Evolutionary conservation across 1,140 invertebrate genomes (phyloP).

Genomic region (Lycorma delicatula): DNA sequence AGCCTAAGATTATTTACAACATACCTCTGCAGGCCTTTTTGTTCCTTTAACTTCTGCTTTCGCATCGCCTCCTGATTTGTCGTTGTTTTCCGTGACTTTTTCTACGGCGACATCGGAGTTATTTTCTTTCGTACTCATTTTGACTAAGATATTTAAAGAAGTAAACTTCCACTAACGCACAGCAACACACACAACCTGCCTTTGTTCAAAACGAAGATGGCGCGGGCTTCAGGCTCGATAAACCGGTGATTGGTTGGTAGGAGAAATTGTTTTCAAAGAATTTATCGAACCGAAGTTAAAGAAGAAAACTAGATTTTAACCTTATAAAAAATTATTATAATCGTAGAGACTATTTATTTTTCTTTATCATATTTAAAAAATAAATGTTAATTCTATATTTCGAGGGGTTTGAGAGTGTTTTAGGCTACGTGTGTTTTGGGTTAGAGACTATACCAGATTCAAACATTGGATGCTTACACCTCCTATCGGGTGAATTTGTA

Average conservation of each 20-base stretch:
- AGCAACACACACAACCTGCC: constrained; percentile 36
- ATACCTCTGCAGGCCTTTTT: constrained; percentile 79
- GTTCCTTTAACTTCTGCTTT: constrained; percentile 77
- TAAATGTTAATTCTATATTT: constrained; percentile 17
- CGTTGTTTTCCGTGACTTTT: constrained; percentile 61
- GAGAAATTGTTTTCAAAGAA: constrained; percentile 24
- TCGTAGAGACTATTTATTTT: not conserved
- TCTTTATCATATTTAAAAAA: constrained; percentile 13
- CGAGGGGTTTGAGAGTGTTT: constrained; percentile 51
- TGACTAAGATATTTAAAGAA: constrained; percentile 41
- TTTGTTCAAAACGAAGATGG: constrained; percentile 77
- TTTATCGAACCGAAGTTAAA: constrained; percentile 12
- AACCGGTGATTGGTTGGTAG: constrained; percentile 45
- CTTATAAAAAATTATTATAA: constrained; percentile 17
- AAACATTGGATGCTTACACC: not conserved
- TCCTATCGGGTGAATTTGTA: no score
- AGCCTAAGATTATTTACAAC: constrained; percentile 34
- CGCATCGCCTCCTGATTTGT: constrained; percentile 55
- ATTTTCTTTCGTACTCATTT: constrained; percentile 77
- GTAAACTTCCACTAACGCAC: constrained; percentile 27
- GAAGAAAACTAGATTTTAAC: constrained; percentile 14
- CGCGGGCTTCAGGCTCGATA: constrained; percentile 56
- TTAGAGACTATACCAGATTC: constrained; percentile 35
- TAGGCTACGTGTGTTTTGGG: constrained; percentile 29
- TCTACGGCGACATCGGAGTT: constrained; percentile 71